Percentiles rank a stretch among this genome's conserved stretches.
phyloP scores from a whole-genome alignment of 2,113 vertebrate species.

The Anguilla japonica region DNA sequence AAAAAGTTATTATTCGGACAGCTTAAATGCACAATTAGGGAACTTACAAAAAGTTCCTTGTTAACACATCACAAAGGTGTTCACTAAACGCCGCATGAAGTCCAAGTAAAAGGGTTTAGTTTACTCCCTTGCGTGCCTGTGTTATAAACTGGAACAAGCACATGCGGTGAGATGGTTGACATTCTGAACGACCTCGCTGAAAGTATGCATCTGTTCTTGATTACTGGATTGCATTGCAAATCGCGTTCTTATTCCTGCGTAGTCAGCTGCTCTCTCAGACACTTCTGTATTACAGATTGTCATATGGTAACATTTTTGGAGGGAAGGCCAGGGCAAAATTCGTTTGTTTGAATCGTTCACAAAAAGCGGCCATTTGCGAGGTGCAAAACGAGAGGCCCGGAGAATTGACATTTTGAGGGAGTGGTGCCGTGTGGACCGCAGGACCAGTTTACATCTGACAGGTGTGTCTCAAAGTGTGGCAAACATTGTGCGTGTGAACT shows the following conservation, averaged over 20 bases:
- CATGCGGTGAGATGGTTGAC: neutral
- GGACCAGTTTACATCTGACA: neutral
- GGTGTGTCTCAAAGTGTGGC: neutral
- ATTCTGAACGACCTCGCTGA: neutral
- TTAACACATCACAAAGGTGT: neutral
- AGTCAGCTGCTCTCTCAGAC: neutral
- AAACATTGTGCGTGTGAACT: conserved; percentile 9
- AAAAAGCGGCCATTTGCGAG: neutral
- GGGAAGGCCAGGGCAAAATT: neutral
- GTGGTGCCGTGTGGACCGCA: neutral
- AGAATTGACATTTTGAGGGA: neutral
- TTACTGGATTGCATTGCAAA: conserved; percentile 5
- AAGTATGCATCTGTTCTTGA: neutral
- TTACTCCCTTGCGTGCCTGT: neutral
- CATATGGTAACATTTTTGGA: neutral
- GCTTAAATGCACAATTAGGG: neutral
- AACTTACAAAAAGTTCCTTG: neutral
- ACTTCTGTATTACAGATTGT: neutral
- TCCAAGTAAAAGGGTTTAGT: neutral
- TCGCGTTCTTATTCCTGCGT: neutral
- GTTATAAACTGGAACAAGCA: neutral
- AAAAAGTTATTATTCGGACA: neutral
- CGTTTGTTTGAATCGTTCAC: neutral
- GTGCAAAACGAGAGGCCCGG: neutral
- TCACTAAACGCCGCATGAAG: neutral